Evolutionary conservation across 1,140 invertebrate species (phyloP).

Genomic region (Lithobius niger): DNA sequence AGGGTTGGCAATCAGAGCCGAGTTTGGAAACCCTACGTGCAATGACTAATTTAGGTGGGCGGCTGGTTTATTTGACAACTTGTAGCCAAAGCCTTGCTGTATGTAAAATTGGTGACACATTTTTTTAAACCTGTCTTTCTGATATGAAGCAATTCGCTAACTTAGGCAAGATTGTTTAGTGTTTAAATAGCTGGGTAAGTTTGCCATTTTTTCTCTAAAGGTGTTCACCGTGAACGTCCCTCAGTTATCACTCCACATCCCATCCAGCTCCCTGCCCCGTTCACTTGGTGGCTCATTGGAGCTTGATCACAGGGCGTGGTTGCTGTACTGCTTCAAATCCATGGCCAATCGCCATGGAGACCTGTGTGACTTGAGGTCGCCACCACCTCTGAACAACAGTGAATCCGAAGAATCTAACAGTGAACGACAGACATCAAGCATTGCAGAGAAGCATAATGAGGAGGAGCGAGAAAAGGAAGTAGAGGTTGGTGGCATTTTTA

Average conservation of each 20-base stretch:
- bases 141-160: too few species aligned
- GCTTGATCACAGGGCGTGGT: constrained; percentile 80
- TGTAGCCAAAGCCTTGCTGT: too few species aligned
- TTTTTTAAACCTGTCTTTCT: not conserved
- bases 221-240: constrained; percentile 88
- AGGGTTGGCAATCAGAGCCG: too few species aligned
- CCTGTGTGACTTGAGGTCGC: constrained; percentile 23
- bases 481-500: constrained; percentile 18
- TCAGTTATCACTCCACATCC: constrained; percentile 39
- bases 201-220: too few species aligned
- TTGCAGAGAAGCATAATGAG: constrained; percentile 32
- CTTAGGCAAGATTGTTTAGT: too few species aligned
- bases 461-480: constrained; percentile 24
- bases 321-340: constrained; percentile 53
- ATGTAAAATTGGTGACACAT: not conserved
- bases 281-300: constrained; percentile 72
- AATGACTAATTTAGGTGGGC: too few species aligned
- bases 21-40: too few species aligned
- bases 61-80: too few species aligned
- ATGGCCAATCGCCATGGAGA: constrained; percentile 45
- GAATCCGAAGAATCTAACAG: constrained; percentile 24
- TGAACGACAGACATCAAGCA: constrained; percentile 11
- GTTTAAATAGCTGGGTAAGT: too few species aligned
- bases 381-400: constrained; percentile 20
- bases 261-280: constrained; percentile 60